Evolutionary conservation across 2,888 invertebrate genomes (phyloP).

Genomic region (Cotesia congregata): DNA sequence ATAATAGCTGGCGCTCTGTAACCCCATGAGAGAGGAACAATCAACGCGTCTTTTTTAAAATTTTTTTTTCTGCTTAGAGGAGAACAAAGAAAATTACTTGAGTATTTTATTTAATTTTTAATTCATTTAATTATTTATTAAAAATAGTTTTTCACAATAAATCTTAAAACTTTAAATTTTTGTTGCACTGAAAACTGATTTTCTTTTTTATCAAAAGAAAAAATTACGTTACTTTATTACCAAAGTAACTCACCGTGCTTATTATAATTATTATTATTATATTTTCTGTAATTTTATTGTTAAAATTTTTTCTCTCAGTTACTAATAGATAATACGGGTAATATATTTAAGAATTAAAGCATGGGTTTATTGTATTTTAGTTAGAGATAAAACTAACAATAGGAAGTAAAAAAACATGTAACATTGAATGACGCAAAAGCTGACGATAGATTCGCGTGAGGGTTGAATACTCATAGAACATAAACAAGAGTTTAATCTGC

Average conservation of each 20-base stretch:
- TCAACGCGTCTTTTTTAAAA: neutral
- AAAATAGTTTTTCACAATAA: too few relatives aligned
- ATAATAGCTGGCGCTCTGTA: conserved; percentile 52
- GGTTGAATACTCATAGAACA: neutral
- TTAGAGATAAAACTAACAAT: neutral
- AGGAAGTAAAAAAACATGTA: neutral
- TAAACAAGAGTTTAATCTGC: neutral
- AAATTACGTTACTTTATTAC: too few relatives aligned
- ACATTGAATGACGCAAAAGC: conserved; percentile 14
- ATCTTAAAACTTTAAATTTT: too few relatives aligned
- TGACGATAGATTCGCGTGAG: conserved; percentile 4
- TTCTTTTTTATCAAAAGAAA: too few relatives aligned
- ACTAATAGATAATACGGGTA: too few relatives aligned
- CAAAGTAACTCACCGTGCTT: too few relatives aligned
- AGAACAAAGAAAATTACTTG: conserved; percentile 21
- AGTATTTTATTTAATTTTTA: neutral
- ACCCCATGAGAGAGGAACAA: neutral
- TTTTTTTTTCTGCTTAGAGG: conserved; percentile 2
- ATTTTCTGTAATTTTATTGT: too few relatives aligned
- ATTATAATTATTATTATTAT: too few relatives aligned
- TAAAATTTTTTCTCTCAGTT: too few relatives aligned
- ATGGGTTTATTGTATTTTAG: neutral
- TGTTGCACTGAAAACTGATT: too few relatives aligned
- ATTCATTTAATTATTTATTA: neutral
- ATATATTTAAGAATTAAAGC: neutral